Evolutionary conservation across 2,888 invertebrate genomes (phyloP).

Genomic region (Toxonevra muliebris): DNA sequence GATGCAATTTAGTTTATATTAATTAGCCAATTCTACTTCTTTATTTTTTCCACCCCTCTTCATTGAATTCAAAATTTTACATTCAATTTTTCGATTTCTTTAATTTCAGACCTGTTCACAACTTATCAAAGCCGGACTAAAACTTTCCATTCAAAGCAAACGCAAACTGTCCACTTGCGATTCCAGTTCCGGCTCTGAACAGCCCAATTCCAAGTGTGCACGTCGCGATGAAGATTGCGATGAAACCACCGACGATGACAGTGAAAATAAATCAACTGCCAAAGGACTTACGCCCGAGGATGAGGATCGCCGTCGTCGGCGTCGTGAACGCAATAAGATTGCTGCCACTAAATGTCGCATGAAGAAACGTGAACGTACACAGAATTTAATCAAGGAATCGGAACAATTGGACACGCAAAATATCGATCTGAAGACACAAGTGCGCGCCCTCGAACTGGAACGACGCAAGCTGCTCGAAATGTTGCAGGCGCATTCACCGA

Average conservation of each 20-base stretch:
- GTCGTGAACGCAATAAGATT: conserved; percentile 92
- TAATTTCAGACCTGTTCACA: conserved; percentile 81
- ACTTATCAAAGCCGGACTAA: conserved; percentile 89
- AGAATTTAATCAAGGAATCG: conserved; percentile 85
- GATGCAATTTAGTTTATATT: too few species aligned
- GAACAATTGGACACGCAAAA: conserved; percentile 87
- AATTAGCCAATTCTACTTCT: conserved; percentile 11
- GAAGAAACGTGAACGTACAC: conserved; percentile 90
- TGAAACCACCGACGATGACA: conserved; percentile 67
- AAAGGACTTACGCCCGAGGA: conserved; percentile 85
- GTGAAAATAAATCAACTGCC: conserved; percentile 63
- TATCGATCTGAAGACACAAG: conserved; percentile 82
- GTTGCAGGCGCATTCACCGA: conserved; percentile 77
- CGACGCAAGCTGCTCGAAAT: conserved; percentile 81
- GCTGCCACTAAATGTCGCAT: conserved; percentile 94
- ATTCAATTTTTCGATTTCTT: conserved; percentile 15
- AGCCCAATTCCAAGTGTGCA: conserved; percentile 64
- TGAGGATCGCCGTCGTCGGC: conserved; percentile 84
- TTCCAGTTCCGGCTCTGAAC: conserved; percentile 66
- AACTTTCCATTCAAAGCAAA: conserved; percentile 89
- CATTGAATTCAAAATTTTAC: not conserved
- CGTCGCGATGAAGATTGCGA: conserved; percentile 62
- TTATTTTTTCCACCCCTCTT: not conserved
- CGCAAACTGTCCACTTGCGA: conserved; percentile 79
- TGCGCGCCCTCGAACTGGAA: conserved; percentile 83